Evolutionary conservation across 2,113 vertebrate species (phyloP).

Genomic region (Girardinichthys multiradiatus): DNA sequence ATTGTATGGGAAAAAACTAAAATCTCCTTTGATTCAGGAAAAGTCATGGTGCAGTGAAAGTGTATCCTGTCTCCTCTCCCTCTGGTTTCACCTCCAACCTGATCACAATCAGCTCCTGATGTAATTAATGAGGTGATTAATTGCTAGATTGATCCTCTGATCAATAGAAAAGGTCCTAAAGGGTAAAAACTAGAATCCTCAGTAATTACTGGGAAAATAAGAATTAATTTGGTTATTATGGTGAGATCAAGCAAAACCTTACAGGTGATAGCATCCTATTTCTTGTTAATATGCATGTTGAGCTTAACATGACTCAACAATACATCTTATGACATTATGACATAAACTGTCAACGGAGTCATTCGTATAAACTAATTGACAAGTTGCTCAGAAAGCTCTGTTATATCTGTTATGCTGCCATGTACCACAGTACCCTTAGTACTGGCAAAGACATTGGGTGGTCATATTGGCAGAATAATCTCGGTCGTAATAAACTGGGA

Average conservation of each 20-base stretch:
- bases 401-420: too few species aligned
- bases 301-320: neutral
- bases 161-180: slow-evolving; percentile 50
- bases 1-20: neutral
- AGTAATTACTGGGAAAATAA: slow-evolving; percentile 56
- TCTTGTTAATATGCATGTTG: neutral
- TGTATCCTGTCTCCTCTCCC: neutral
- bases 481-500: too few species aligned
- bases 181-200: slow-evolving; percentile 29
- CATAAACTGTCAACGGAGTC: neutral
- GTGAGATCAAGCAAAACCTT: slow-evolving; percentile 4
- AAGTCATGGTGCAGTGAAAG: neutral
- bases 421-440: too few species aligned
- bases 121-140: slow-evolving; percentile 77
- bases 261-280: neutral
- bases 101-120: slow-evolving; percentile 53
- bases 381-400: too few species aligned
- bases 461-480: too few species aligned
- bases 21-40: neutral
- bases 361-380: too few species aligned
- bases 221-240: slow-evolving; percentile 31
- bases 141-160: slow-evolving; percentile 71
- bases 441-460: too few species aligned
- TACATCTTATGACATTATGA: too few species aligned
- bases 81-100: slow-evolving; percentile 48